Conservation (phyloP, 2,888 invertebrate species). For the Microplitis deprimator region DNA sequence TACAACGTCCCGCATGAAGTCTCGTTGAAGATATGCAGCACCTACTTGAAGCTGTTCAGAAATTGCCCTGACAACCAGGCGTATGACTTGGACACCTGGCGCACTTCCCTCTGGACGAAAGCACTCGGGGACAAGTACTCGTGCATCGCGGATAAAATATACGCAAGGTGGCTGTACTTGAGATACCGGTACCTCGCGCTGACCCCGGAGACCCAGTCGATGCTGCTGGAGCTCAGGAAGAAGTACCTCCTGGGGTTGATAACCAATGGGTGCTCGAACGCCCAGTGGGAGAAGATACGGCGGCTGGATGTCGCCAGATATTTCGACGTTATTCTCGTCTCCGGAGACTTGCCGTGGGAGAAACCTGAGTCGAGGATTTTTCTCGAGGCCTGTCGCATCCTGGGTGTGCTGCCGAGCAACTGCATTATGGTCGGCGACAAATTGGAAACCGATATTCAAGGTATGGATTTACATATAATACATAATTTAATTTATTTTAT, state of each 20-base stretch:
- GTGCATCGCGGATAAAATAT: constrained; percentile 81
- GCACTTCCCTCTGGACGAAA: constrained; percentile 83
- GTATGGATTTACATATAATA: constrained; percentile 50
- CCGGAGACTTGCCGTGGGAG: constrained; percentile 89
- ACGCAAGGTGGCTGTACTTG: constrained; percentile 84
- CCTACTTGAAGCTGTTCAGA: constrained; percentile 83
- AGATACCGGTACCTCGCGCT: constrained; percentile 84
- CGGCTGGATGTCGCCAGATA: constrained; percentile 79
- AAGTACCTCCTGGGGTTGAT: constrained; percentile 85
- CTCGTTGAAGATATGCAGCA: constrained; percentile 78
- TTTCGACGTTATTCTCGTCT: constrained; percentile 86
- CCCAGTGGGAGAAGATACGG: constrained; percentile 91
- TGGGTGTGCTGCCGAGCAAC: constrained; percentile 81
- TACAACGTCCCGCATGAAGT: constrained; percentile 79
- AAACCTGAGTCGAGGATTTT: constrained; percentile 89
- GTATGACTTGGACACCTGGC: constrained; percentile 83
- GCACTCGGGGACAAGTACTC: constrained; percentile 82
- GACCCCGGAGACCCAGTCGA: constrained; percentile 78
- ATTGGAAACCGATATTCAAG: constrained; percentile 87
- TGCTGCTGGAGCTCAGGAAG: constrained; percentile 80
- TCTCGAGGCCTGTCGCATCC: constrained; percentile 83
- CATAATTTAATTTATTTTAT: neutral
- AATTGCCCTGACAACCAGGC: constrained; percentile 85
- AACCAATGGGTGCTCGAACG: constrained; percentile 88
- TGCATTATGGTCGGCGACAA: constrained; percentile 93